Percentiles rank a stretch among this genome's conserved stretches.
These are phyloP conservation scores for Notothenia coriiceps DNA, from an alignment of 2,113 vertebrate genomes.

Conservation along the genomic window DNA sequence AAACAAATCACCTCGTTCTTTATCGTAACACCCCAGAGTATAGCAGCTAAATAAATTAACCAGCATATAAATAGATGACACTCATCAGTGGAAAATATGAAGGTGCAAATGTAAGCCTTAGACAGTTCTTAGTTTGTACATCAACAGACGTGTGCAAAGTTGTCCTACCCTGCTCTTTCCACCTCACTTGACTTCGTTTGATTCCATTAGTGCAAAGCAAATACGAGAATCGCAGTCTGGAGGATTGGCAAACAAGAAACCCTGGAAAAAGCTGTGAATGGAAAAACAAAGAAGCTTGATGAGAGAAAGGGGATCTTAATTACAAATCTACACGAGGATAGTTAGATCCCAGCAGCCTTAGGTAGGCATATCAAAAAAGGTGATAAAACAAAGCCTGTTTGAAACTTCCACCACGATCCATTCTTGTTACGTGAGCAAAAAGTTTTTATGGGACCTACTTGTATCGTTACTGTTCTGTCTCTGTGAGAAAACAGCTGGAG, in stretches of 20 bases:
- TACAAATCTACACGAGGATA: conserved; percentile 75
- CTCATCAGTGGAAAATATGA: conserved; percentile 68
- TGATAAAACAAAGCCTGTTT: conserved; percentile 66
- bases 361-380: conserved; percentile 60
- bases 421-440: conserved; percentile 68
- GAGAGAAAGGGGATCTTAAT: conserved; percentile 81
- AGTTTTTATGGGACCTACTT: conserved; percentile 68
- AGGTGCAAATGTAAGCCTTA: conserved; percentile 56
- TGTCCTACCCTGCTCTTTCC: conserved; percentile 16
- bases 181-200: conserved; percentile 48
- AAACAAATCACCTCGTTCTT: conserved; percentile 77
- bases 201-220: conserved; percentile 68
- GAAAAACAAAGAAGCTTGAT: conserved; percentile 76
- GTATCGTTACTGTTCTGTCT: conserved; percentile 69
- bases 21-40: conserved; percentile 81
- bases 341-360: conserved; percentile 65
- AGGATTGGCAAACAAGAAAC: conserved; percentile 68
- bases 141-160: conserved; percentile 54
- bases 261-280: conserved; percentile 53
- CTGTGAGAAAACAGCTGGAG: conserved; percentile 76
- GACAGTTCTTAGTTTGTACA: conserved; percentile 58
- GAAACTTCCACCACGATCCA: conserved; percentile 67
- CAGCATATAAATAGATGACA: conserved; percentile 81
- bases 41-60: conserved; percentile 79
- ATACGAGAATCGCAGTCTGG: conserved; percentile 79